A percentile compares a stretch with the other conserved stretches of the same genome.
phyloP scores from a whole-genome alignment of 2,113 vertebrate genomes.

The Bungarus multicinctus region DNA sequence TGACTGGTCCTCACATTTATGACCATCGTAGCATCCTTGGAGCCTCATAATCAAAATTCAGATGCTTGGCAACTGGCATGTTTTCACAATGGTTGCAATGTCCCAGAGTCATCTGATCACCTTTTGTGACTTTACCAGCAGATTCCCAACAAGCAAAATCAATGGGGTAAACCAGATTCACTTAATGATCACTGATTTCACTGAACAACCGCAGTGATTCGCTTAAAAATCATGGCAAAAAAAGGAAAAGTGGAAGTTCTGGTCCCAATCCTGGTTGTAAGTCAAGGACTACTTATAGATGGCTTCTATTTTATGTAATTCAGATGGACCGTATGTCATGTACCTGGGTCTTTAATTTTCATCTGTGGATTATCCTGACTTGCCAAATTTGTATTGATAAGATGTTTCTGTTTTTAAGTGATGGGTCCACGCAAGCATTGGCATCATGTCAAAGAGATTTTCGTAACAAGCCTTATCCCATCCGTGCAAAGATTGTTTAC shows the following conservation, averaged over 20 bases:
- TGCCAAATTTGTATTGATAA: neutral
- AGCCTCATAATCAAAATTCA: too few relatives aligned
- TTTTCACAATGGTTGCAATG: too few relatives aligned
- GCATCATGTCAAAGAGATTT: slow-evolving; percentile 95
- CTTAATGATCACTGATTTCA: neutral
- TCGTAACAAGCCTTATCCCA: slow-evolving; percentile 94
- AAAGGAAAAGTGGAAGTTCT: neutral
- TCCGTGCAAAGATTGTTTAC: slow-evolving; percentile 86
- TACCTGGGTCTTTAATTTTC: neutral
- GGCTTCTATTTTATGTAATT: neutral
- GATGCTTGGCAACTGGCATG: too few relatives aligned
- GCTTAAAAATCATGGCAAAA: neutral
- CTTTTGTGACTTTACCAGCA: neutral
- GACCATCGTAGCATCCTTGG: too few relatives aligned
- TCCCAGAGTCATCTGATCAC: neutral
- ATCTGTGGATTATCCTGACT: neutral
- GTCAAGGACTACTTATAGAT: neutral
- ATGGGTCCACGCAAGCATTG: slow-evolving; percentile 85
- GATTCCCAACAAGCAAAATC: neutral
- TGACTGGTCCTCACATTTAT: too few relatives aligned
- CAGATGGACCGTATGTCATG: too few relatives aligned
- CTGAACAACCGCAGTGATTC: neutral
- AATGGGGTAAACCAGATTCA: neutral
- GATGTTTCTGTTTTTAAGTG: slow-evolving; percentile 68
- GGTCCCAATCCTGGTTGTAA: neutral